These are phyloP conservation scores for Sturnira hondurensis DNA, from an alignment of 2,113 vertebrate genomes.

Conservation along the genomic window DNA sequence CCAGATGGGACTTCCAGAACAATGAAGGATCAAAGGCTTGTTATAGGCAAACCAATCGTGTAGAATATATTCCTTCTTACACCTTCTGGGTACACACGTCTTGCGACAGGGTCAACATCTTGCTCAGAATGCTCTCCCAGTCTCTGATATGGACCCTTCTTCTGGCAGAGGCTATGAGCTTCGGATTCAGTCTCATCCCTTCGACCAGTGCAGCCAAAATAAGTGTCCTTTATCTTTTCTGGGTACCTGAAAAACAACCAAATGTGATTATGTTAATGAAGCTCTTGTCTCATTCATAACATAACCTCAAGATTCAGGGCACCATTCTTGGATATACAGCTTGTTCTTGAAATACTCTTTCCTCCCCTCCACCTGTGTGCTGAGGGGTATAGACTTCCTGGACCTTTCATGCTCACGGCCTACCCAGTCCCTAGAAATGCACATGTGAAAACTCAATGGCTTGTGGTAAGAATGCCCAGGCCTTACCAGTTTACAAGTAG, in stretches of 20 bases:
- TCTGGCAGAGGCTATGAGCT: rapidly evolving
- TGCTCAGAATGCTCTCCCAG: rapidly evolving
- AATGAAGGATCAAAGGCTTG: neutral
- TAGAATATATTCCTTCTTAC: neutral
- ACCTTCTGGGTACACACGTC: rapidly evolving
- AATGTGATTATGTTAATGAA: neutral
- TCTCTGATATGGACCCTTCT: neutral
- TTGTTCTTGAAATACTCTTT: neutral
- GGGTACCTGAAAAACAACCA: neutral
- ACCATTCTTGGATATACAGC: neutral
- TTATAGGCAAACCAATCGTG: rapidly evolving
- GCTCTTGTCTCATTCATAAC: neutral
- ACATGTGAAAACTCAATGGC: neutral
- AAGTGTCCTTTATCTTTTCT: neutral
- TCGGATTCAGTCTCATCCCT: neutral
- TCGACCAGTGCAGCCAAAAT: no score
- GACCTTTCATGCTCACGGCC: neutral
- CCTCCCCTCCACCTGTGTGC: neutral
- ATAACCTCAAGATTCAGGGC: neutral
- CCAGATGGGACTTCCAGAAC: neutral
- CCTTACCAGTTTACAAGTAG: neutral
- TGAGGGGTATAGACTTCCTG: neutral
- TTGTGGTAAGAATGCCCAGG: neutral
- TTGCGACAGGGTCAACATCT: no score
- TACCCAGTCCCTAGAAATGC: neutral